Base-by-base conservation (phyloP, 2,888 invertebrate genomes). In the Carcina quercana region DNA sequence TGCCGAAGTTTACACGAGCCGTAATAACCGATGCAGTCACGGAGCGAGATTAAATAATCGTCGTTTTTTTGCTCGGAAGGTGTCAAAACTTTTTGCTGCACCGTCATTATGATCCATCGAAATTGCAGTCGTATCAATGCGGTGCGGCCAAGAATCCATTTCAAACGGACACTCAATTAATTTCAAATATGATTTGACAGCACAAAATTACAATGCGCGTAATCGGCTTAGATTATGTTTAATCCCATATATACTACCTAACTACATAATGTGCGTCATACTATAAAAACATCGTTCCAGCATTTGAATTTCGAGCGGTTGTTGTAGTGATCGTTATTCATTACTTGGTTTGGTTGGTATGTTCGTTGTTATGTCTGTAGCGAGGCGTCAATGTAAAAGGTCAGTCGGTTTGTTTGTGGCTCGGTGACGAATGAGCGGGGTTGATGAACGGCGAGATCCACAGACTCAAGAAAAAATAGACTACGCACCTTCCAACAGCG, bases 361-460 rank as follows among this genome's bases (percentile, higher is more conserved):
- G 42, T 40, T 40, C 37, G 31, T 40, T 39, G 40, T 43, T 47
- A 50, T 45, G 42, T 39, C 34, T 39, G 47, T 45, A 47, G 42
- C 50, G 43, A 32, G 49, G 43, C 59, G 49, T 52, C 71, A 59
- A 68, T 80, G 78, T 69, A 75, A 66, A 63, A 64, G 68, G 67
- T 59, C 62, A 59, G 53, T 43, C 47, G 52, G 49, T 43, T 48
- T 26, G 52, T 42, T 51, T 51, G 47, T 53, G 51, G 50, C 44
- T 55, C n/a, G 68, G 70, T 76, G 78, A 75, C 73, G 73, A 73
- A 69, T 71, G 73, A 63, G 59, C 74, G 79, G 71, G 82, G 82
- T 83, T 82, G 82, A 70, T 76, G 82, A 83, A 80, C 82, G 82
- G 74, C 52, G 47, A 17, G n/a, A n/a, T n/a, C n/a, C n/a, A n/a